Evolutionary conservation across 2,888 invertebrate genomes (phyloP), one percentile per base, ranked within the genome.

Genomic region (Conomelus anceps): DNA sequence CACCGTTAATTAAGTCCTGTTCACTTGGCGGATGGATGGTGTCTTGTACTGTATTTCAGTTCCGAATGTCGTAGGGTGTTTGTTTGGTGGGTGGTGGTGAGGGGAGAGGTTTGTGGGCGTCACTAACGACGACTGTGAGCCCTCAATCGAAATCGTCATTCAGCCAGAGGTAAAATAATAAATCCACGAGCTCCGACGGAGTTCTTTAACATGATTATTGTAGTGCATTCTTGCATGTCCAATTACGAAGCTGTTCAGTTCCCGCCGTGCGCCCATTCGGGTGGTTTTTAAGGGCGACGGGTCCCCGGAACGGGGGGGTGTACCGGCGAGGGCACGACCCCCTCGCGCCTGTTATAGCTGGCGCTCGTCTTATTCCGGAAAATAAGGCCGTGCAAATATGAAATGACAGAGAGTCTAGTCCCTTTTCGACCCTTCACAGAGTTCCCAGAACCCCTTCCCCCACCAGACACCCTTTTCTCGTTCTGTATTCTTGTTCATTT

Each of bases 221-320:
- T 90, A 90, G 90, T 91, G 90, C 91, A 90, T 41, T 90, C 88
- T 91, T 90, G 90, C 91, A 91, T 91, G 90, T 91, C 91, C 91
- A 91, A 91, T 91, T 91, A 91, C 91, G 88, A 85, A 85, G 86
- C 24, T 86, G 86, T 86, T 86, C 86, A 86, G 86, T 86, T 86
- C 26, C 86, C 86, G 63, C 63, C 63, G n/a, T 63, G 63, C 63
- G 63, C 63, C 63, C 63, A 63, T 63, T 63, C n/a, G 63, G 63
- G 63, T 63, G 63, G 63, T 63, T 63, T 63, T 63, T 63, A 63
- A 63, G 63, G 63, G 63, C 63, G 63, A 7, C 63, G 63, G 63
- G 63, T 63, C 63, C 63, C 63, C 63, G 63, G 13, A 3, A 4
- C n/a, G n/a, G 63, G 63, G 63, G n/a, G 13, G 26, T 26, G 26